Evolutionary conservation across 2,888 invertebrate genomes (phyloP).

Genomic region (Nephrotoma flavescens): DNA sequence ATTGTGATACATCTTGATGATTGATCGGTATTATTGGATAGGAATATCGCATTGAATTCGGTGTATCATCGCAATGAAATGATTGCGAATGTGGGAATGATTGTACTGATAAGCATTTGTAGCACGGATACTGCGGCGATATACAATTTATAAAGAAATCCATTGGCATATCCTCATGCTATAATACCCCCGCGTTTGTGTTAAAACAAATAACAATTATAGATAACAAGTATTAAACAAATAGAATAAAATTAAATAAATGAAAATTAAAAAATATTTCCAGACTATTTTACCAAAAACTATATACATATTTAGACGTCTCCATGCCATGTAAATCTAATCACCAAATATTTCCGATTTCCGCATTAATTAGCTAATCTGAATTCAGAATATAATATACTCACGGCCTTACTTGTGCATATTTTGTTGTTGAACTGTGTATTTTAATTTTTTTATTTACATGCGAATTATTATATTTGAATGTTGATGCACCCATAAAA

Average conservation of each 20-base stretch:
- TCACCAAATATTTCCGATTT: no score
- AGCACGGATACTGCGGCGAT: conserved; percentile 5
- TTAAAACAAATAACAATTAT: background rate
- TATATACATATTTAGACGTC: no score
- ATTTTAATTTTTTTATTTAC: no score
- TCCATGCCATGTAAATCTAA: no score
- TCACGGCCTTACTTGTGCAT: no score
- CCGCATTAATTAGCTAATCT: no score
- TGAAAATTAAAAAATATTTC: background rate
- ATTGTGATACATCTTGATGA: conserved; percentile 19
- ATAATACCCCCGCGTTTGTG: background rate
- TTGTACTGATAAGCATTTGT: conserved; percentile 12
- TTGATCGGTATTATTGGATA: conserved; percentile 1
- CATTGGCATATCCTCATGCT: conserved; percentile 5
- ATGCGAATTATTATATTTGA: no score
- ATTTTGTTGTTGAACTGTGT: no score
- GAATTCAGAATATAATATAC: no score
- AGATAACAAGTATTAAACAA: background rate
- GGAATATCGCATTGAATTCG: conserved; percentile 6
- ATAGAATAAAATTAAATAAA: background rate
- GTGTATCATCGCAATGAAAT: conserved; percentile 2
- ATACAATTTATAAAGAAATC: conserved; percentile 8
- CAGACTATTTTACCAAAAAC: background rate
- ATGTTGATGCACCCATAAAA: no score
- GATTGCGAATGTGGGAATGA: conserved; percentile 25